phyloP scores from a whole-genome alignment of 2,113 vertebrate genomes.

The Emydocephalus ijimae region DNA sequence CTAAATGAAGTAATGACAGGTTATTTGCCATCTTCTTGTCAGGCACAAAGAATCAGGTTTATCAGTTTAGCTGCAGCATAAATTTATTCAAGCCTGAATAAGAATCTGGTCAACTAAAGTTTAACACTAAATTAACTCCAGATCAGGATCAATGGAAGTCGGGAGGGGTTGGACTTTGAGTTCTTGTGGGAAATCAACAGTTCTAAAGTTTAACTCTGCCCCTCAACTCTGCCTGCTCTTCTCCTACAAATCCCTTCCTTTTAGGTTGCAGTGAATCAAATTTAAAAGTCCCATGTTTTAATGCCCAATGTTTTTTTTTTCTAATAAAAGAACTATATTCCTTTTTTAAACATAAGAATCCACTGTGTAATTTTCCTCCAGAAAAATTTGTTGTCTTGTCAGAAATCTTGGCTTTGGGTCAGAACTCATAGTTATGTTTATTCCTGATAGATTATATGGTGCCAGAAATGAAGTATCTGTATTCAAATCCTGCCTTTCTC shows the following conservation, averaged over 20 bases:
- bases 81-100: background rate
- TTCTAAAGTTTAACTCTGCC: background rate
- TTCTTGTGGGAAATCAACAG: background rate
- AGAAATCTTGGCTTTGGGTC: background rate
- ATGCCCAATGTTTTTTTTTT: background rate
- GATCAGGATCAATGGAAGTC: background rate
- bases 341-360: background rate
- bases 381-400: background rate
- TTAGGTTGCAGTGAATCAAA: background rate
- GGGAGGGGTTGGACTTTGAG: background rate
- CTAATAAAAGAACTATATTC: background rate
- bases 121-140: background rate
- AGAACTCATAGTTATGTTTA: background rate
- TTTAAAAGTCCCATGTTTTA: background rate
- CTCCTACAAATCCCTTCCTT: background rate
- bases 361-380: background rate
- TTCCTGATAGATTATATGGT: background rate
- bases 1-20: background rate
- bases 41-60: background rate
- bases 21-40: background rate
- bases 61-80: background rate
- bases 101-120: background rate
- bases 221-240: background rate
- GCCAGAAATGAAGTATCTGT: background rate
- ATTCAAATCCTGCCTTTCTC: background rate